Percentiles rank a stretch among this genome's conserved stretches.
Evolutionary conservation across 2,113 vertebrate species (phyloP).

Genomic region (Chaetorhynchus papuensis): DNA sequence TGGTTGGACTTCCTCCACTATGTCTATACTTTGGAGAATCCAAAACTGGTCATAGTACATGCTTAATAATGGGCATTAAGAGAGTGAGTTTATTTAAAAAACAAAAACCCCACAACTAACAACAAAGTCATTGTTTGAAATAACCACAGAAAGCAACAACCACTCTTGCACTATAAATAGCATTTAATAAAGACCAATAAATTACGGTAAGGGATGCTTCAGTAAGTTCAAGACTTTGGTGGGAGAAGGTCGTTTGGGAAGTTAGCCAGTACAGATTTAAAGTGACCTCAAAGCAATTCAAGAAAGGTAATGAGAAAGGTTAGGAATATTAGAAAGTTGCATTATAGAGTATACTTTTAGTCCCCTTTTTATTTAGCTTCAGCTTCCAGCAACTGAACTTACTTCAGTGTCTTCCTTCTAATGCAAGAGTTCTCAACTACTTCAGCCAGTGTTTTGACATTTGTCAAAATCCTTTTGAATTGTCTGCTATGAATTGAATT

Average conservation of each 20-base stretch:
- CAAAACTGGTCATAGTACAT: rapidly evolving
- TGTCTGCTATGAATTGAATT: neutral
- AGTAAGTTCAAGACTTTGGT: neutral
- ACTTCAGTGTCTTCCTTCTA: neutral
- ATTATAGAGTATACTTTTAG: neutral
- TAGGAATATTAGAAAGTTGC: neutral
- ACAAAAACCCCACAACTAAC: neutral
- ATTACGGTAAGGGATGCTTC: neutral
- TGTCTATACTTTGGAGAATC: neutral
- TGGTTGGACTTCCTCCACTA: neutral
- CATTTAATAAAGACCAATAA: neutral
- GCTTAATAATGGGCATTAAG: neutral
- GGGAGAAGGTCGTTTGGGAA: neutral
- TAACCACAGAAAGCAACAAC: neutral
- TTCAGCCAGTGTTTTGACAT: neutral
- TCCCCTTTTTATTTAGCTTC: neutral
- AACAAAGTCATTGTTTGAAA: neutral
- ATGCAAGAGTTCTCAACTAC: rapidly evolving
- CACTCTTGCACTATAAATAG: neutral
- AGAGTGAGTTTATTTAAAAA: neutral
- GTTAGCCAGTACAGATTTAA: neutral
- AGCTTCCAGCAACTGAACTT: neutral
- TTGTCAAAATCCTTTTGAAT: neutral
- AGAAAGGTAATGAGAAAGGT: neutral
- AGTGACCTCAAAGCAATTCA: neutral